A percentile compares a stretch with the other conserved stretches of the same genome.
These are phyloP conservation scores for Heteromormyrus szaboi DNA, from an alignment of 2,797 vertebrate genomes.

Conservation along the genomic window DNA sequence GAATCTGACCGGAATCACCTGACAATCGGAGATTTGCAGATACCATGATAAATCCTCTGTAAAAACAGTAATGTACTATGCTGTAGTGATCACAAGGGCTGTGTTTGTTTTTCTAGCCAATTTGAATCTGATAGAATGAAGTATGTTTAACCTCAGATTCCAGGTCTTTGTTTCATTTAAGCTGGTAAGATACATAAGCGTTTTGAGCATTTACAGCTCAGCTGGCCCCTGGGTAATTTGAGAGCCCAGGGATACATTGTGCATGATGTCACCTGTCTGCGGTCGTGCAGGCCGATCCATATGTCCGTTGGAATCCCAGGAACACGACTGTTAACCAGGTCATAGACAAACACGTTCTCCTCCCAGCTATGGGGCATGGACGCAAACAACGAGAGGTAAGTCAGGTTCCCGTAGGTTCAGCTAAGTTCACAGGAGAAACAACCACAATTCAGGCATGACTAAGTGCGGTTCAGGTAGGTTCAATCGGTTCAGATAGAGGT, in stretches of 20 bases:
- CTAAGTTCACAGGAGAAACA: background rate
- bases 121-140: conserved; percentile 22
- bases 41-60: conserved; percentile 2
- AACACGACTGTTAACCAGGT: conserved; percentile 70
- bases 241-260: background rate
- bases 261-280: conserved; percentile 60
- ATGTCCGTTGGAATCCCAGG: conserved; percentile 69
- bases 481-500: background rate
- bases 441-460: background rate
- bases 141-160: conserved; percentile 11
- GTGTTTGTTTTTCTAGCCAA: conserved; percentile 9
- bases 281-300: conserved; percentile 68
- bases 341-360: conserved; percentile 72
- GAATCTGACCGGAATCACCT: background rate
- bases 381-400: background rate
- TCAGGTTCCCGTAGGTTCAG: background rate
- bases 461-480: background rate
- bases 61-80: background rate
- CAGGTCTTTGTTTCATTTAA: background rate
- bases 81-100: background rate
- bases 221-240: background rate
- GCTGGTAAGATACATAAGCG: conserved; percentile 10
- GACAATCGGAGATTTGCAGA: background rate
- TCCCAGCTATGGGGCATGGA: conserved; percentile 60
- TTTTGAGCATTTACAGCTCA: background rate